Percentiles rank a stretch among this genome's conserved stretches.
These are phyloP conservation scores for Lepidochrysops patricia DNA, from an alignment of 2,888 invertebrate species.

Conservation along the genomic window DNA sequence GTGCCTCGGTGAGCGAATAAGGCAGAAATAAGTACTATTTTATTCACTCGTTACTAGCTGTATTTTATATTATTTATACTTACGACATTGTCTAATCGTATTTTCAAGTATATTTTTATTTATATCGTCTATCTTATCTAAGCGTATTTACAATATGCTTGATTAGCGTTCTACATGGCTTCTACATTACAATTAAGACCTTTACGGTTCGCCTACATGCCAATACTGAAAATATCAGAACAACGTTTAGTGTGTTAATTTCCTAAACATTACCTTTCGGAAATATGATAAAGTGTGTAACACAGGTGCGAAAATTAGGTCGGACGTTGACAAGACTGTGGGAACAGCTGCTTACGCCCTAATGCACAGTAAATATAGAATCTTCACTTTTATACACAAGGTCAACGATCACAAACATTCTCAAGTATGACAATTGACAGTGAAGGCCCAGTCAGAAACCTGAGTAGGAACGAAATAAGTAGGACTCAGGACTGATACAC, in stretches of 20 bases:
- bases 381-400: constrained; percentile 41
- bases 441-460: background rate
- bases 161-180: too few relatives aligned
- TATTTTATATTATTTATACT: background rate
- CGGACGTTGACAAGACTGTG: constrained; percentile 39
- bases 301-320: constrained; percentile 44
- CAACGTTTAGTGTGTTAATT: background rate
- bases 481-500: too few relatives aligned
- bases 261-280: background rate
- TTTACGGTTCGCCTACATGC: too few relatives aligned
- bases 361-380: constrained; percentile 38
- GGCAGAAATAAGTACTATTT: background rate
- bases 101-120: too few relatives aligned
- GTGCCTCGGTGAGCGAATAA: too few relatives aligned
- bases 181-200: too few relatives aligned
- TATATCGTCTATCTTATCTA: too few relatives aligned
- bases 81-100: too few relatives aligned
- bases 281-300: constrained; percentile 27
- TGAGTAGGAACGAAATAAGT: too few relatives aligned
- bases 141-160: too few relatives aligned
- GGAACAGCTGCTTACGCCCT: constrained; percentile 32
- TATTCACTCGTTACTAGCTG: background rate
- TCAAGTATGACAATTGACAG: background rate
- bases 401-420: constrained; percentile 11
- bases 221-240: too few relatives aligned